Percentiles rank a stretch among this genome's conserved stretches.
phyloP scores from a whole-genome alignment of 2,797 vertebrate species.

The Chlorospingus semifuscus region DNA sequence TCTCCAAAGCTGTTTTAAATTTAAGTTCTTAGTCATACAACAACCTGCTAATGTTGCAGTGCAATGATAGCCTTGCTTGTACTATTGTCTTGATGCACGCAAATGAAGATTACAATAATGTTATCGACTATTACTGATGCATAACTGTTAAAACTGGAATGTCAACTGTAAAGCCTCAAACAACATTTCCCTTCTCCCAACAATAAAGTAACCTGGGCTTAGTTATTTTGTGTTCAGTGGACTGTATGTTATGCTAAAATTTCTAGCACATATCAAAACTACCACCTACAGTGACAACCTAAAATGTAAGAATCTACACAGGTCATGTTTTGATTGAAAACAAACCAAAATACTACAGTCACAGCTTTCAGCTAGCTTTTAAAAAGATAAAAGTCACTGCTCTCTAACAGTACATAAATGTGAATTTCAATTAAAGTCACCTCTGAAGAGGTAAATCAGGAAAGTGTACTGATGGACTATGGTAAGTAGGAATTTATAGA shows the following conservation, averaged over 20 bases:
- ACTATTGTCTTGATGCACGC: background rate
- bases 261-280: background rate
- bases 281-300: background rate
- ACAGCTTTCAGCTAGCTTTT: background rate
- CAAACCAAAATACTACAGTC: background rate
- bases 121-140: background rate
- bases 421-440: background rate
- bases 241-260: background rate
- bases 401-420: background rate
- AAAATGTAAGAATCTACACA: background rate
- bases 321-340: background rate
- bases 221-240: background rate
- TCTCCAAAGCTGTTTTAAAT: background rate
- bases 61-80: background rate
- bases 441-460: background rate
- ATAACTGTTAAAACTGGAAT: background rate
- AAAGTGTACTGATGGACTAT: background rate
- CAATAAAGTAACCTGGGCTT: constrained; percentile 35
- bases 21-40: background rate
- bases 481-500: background rate
- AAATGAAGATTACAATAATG: constrained; percentile 23
- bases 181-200: background rate
- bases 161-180: constrained; percentile 23
- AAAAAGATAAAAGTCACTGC: background rate
- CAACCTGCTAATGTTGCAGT: background rate